phyloP scores from a whole-genome alignment of 2,113 vertebrate genomes.

The Cheilinus undulatus region DNA sequence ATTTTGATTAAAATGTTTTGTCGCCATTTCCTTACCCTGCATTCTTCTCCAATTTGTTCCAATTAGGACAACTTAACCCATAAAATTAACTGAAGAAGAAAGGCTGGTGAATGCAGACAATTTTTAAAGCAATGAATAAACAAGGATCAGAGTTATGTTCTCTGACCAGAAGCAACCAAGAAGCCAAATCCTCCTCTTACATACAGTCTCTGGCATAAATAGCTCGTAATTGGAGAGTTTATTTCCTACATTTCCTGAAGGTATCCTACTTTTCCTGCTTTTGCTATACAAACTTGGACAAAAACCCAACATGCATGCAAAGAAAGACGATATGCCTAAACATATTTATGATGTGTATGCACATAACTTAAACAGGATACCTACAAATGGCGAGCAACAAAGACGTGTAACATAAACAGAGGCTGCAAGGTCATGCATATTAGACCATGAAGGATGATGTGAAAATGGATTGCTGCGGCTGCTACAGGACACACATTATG shows the following conservation, averaged over 20 bases:
- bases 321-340: background rate
- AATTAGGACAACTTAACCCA: background rate
- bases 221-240: conserved; percentile 1
- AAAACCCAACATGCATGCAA: conserved; percentile 31
- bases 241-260: conserved; percentile 1
- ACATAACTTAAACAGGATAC: conserved; percentile 17
- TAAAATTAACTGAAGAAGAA: too few species aligned
- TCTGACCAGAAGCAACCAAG: background rate
- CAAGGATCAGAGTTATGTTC: too few species aligned
- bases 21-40: background rate
- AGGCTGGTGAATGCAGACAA: too few species aligned
- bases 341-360: background rate
- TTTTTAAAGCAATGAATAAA: too few species aligned
- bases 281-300: conserved; percentile 22
- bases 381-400: background rate
- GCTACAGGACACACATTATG: conserved; percentile 22
- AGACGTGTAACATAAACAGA: conserved; percentile 19
- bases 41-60: background rate
- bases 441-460: conserved; percentile 21
- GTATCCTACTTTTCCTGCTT: conserved; percentile 18
- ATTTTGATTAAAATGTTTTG: too few species aligned
- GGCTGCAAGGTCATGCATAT: conserved; percentile 30
- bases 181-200: background rate
- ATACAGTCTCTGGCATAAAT: background rate
- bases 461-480: conserved; percentile 11